These are phyloP conservation scores for Panthera uncia DNA, from an alignment of 2,113 vertebrate species.

Conservation along the genomic window DNA sequence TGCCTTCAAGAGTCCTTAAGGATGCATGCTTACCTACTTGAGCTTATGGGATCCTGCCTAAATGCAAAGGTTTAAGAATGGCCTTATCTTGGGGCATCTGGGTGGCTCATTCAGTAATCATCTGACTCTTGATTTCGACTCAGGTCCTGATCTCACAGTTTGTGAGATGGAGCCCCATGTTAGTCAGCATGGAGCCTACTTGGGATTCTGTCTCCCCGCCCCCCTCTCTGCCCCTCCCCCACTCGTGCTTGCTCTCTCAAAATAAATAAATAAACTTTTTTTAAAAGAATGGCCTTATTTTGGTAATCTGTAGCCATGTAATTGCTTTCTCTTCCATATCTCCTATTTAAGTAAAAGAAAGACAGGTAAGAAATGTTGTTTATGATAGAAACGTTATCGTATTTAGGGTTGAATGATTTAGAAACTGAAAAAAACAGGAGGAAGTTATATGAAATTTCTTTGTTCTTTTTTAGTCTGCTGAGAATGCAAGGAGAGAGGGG, in stretches of 20 bases:
- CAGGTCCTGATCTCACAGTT: no score
- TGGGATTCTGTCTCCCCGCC: no score
- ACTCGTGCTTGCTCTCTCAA: no score
- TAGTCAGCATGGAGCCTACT: no score
- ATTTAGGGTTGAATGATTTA: conserved; percentile 26
- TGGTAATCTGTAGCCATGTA: background rate
- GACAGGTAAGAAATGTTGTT: background rate
- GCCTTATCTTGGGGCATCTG: background rate
- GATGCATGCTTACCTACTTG: no score
- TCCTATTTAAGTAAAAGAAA: conserved; percentile 19
- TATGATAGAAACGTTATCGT: background rate
- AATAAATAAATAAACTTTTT: no score
- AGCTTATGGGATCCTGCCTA: background rate
- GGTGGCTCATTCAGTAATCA: no score
- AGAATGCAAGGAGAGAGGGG: background rate
- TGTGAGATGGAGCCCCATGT: no score
- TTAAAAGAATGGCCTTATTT: background rate
- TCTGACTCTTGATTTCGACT: no score
- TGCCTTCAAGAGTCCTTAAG: background rate
- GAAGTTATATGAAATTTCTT: background rate
- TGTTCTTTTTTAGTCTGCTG: background rate
- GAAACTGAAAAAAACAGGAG: background rate
- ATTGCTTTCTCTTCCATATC: background rate
- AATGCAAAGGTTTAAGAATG: background rate
- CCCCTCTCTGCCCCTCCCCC: no score